Percentiles rank a stretch among this genome's conserved stretches.
phyloP scores from a whole-genome alignment of 2,113 vertebrate species.

The Lucifuga dentata region DNA sequence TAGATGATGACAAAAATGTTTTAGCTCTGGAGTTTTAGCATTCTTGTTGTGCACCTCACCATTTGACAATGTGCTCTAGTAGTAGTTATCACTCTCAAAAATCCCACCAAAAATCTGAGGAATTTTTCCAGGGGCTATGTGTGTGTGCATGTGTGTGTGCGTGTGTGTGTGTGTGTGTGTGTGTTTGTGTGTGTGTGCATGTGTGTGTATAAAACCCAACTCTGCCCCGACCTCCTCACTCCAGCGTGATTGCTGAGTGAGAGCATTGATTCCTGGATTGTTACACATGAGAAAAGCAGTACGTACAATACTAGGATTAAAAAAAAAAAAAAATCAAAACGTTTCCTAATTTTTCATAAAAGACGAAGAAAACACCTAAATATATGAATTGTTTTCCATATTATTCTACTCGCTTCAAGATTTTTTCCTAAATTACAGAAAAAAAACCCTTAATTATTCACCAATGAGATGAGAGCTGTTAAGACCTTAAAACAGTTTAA shows the following conservation, averaged over 20 bases:
- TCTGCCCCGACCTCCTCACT: conserved; percentile 15
- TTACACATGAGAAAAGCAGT: conserved; percentile 1
- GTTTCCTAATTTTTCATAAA: too few relatives aligned
- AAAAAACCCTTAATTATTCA: too few relatives aligned
- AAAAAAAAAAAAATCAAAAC: too few relatives aligned
- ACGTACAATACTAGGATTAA: too few relatives aligned
- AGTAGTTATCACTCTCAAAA: conserved; percentile 65
- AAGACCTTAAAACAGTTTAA: too few relatives aligned
- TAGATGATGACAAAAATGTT: not conserved
- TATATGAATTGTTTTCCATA: too few relatives aligned
- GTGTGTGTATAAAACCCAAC: not conserved
- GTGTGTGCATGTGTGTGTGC: conserved; percentile 31
- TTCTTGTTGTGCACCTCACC: conserved; percentile 33
- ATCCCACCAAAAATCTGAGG: conserved; percentile 72
- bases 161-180: conserved; percentile 6
- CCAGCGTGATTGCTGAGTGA: conserved; percentile 18
- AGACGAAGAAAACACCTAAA: too few relatives aligned
- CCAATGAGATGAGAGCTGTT: too few relatives aligned
- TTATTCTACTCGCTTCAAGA: too few relatives aligned
- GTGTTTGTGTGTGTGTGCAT: not conserved
- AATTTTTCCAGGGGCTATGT: conserved; percentile 75
- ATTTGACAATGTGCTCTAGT: conserved; percentile 15
- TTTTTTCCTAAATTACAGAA: too few relatives aligned
- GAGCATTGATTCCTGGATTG: not conserved
- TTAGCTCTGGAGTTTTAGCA: conserved; percentile 18